phyloP scores from a whole-genome alignment of 2,888 invertebrate genomes.

The Glyphotaelius pellucidus region DNA sequence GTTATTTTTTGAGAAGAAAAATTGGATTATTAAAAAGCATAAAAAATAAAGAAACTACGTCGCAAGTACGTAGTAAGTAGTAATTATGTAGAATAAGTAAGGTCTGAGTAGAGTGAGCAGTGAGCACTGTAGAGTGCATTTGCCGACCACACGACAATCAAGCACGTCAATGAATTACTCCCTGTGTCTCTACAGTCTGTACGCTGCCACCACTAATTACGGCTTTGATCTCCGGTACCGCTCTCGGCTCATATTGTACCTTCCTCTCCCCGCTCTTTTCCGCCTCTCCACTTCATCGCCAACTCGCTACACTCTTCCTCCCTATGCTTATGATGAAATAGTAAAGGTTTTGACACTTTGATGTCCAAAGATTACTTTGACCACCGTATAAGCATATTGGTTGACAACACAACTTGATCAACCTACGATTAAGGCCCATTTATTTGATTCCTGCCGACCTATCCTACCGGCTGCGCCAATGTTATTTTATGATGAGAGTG shows the following conservation, averaged over 20 bases:
- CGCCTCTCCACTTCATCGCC: background rate
- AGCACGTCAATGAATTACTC: conserved; percentile 33
- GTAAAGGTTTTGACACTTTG: background rate
- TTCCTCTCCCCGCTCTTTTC: background rate
- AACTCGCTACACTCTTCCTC: background rate
- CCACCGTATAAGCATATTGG: no score
- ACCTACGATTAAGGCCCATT: no score
- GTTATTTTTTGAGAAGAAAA: background rate
- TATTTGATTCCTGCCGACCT: no score
- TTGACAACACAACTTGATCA: no score
- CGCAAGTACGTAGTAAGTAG: background rate
- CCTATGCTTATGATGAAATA: background rate
- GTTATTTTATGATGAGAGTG: no score
- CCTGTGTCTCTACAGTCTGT: conserved; percentile 5
- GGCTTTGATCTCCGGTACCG: conserved; percentile 43
- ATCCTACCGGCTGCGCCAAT: no score
- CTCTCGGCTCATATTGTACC: conserved; percentile 11
- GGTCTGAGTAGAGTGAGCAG: background rate
- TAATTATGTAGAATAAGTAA: background rate
- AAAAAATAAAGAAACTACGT: background rate
- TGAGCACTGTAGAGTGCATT: background rate
- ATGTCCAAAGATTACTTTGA: background rate
- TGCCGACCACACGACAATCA: conserved; percentile 39
- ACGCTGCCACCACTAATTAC: conserved; percentile 37
- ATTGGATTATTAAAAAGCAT: background rate